Percentiles rank a stretch among this genome's conserved stretches.
These are phyloP conservation scores for Sitobion miscanthi DNA, from an alignment of 1,140 invertebrate genomes.

Conservation along the genomic window DNA sequence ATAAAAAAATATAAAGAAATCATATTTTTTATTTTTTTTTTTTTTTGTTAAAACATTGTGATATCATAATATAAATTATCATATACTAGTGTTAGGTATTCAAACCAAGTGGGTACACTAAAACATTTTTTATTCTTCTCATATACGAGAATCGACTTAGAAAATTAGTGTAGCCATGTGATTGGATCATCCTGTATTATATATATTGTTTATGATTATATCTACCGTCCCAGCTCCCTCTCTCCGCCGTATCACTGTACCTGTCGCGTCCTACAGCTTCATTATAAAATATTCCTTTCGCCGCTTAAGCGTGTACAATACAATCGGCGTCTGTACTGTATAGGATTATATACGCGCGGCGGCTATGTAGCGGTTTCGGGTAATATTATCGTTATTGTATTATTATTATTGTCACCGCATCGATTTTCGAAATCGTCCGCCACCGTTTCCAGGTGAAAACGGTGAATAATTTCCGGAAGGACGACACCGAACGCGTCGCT, in stretches of 20 bases:
- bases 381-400: neutral
- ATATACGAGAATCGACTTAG: neutral
- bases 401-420: neutral
- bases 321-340: neutral
- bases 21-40: too few species aligned
- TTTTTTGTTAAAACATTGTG: neutral
- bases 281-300: neutral
- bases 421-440: neutral
- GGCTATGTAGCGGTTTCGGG: neutral
- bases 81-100: neutral
- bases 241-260: neutral
- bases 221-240: neutral
- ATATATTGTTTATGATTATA: neutral
- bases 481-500: neutral
- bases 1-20: neutral
- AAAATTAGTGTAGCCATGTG: neutral
- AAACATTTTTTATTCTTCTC: neutral
- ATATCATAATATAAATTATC: neutral
- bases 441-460: neutral
- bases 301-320: neutral
- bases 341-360: neutral
- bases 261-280: neutral
- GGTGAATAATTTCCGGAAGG: constrained; percentile 4
- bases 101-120: neutral
- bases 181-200: neutral